phyloP scores from a whole-genome alignment of 2,797 vertebrate species.

The Thaleichthys pacificus region DNA sequence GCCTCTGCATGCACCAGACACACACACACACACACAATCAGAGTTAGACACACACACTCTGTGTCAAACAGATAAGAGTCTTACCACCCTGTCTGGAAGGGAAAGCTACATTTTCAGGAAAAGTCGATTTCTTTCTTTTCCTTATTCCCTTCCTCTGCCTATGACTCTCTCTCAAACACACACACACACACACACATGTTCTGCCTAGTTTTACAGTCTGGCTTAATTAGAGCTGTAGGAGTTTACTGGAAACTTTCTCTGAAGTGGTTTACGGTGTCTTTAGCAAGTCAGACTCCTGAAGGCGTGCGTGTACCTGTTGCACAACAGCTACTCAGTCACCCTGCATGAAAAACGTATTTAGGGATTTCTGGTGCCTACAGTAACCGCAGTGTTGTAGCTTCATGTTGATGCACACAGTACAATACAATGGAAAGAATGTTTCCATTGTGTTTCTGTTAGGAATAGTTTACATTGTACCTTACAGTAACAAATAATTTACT shows the following conservation, averaged over 20 bases:
- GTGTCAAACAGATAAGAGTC: not conserved
- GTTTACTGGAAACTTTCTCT: constrained; percentile 27
- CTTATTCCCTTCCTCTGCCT: constrained; percentile 7
- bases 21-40: not conserved
- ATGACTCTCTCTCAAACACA: constrained; percentile 8
- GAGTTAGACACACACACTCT: not conserved
- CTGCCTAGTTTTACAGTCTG: not conserved
- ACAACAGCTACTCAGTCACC: not conserved
- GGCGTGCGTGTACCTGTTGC: constrained; percentile 3
- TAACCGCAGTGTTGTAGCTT: constrained; percentile 6
- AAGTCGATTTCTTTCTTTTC: not conserved
- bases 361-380: constrained; percentile 25
- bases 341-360: constrained; percentile 17
- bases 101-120: not conserved
- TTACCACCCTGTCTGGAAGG: not conserved
- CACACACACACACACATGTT: not conserved
- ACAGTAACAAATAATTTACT: not conserved
- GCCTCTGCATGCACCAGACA: constrained; percentile 14
- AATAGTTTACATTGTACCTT: not conserved
- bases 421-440: not conserved
- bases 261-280: constrained; percentile 23
- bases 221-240: constrained; percentile 6
- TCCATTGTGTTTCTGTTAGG: not conserved
- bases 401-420: constrained; percentile 18
- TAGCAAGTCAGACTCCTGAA: constrained; percentile 2